Evolutionary conservation across 2,113 vertebrate genomes (phyloP).

Genomic region (Halichoeres trimaculatus): DNA sequence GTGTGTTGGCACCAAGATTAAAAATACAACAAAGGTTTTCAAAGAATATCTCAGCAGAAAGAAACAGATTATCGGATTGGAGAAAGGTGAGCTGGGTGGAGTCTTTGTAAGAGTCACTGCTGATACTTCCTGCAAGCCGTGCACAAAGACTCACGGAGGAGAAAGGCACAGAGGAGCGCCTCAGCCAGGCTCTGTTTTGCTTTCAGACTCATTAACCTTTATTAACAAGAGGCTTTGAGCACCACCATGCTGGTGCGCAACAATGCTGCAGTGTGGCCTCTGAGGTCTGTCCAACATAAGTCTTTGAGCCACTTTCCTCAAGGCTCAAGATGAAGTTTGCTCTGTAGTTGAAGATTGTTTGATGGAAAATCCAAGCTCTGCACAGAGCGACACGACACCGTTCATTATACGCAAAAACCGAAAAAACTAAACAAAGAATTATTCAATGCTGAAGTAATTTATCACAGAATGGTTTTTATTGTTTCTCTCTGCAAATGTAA

Average conservation of each 20-base stretch:
- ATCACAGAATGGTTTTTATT: background rate
- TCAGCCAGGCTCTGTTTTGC: background rate
- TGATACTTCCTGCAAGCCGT: background rate
- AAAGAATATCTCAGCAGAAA: background rate
- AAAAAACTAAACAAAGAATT: no score
- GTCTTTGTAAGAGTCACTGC: no score
- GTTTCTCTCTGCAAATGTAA: no score
- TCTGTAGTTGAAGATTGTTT: background rate
- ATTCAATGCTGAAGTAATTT: no score
- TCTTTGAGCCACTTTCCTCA: background rate
- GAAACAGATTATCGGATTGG: background rate
- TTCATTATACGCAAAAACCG: background rate
- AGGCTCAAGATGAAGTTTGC: background rate
- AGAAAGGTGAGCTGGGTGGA: background rate
- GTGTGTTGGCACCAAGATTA: background rate
- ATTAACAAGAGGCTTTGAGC: background rate
- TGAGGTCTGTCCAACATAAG: constrained; percentile 10
- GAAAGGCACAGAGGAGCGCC: background rate
- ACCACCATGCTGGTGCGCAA: constrained; percentile 2
- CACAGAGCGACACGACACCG: background rate
- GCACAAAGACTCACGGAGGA: constrained; percentile 4
- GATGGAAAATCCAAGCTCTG: background rate
- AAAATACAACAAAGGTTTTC: background rate
- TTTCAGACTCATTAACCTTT: constrained; percentile 13
- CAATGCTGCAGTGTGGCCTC: constrained; percentile 3